Base-by-base conservation (phyloP, 2,888 invertebrate genomes). In the Eledona agricola region DNA sequence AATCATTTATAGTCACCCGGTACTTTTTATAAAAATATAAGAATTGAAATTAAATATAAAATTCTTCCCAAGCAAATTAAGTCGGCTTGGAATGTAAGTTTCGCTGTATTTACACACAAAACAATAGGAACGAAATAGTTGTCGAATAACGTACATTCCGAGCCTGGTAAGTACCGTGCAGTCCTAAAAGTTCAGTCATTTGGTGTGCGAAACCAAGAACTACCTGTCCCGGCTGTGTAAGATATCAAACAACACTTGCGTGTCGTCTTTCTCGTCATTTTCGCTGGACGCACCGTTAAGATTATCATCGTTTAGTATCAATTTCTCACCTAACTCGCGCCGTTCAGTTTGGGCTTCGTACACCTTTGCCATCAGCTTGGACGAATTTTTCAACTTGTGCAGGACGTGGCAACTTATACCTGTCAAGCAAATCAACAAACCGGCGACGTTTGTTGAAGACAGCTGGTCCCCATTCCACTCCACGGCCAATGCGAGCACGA, bases 401-500 rank as follows among this genome's bases (percentile, higher is more conserved):
- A 87, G 74, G 17, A 95, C 87, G 74, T 97, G 97, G 35, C 88
- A 81, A 5, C 81, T 81, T 62, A 98, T 96, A 40, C 98, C 98
- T 31, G 87, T 80, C 56, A 99, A 79, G 71, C 97, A 98, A 43
- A 96, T 79, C 4, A 88, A 76, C 53, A 99, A 79, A 0, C 99
- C 99, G 3, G 90, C 76, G 13, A 88, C 83, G 78, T 98, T 99
- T 42, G 96, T 78, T 1, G 80, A 71, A 51, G 88, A 90, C 71
- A 98, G 82, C 68, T 85, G 82, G 72, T 98, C 97, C 4, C 93
- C 92, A 67, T 91, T 92, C 65, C 89, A 84, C 69, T 87, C 83
- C 38, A 94, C 90, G 1, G 97, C 98, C 63, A 98, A 78, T 31
- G 89, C 85, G 64, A 99, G 79, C 57, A 94, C 95, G 71, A 90